Conservation (phyloP, 2,113 vertebrate species). For the Semnornis frantzii region DNA sequence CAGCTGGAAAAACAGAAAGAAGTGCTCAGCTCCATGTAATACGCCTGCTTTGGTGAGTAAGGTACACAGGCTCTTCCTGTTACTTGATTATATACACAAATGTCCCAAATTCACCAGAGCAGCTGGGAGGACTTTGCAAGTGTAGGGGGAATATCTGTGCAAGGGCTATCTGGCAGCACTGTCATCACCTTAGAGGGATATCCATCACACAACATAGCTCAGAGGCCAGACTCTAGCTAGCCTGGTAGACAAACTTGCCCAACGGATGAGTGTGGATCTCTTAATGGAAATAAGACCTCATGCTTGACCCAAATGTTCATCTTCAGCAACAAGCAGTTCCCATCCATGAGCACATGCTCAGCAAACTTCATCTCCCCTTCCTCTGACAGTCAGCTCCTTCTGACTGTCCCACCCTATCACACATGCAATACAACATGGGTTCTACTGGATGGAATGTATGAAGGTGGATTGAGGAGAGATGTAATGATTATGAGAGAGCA, state of each 20-base stretch:
- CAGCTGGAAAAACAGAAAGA: constrained; percentile 52
- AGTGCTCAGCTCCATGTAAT: background rate
- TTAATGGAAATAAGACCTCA: background rate
- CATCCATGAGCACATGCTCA: background rate
- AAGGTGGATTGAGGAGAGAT: background rate
- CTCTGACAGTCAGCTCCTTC: background rate
- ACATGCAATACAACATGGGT: background rate
- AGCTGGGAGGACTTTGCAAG: background rate
- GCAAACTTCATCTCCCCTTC: background rate
- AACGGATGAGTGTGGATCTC: background rate
- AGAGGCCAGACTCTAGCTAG: background rate
- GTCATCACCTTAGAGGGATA: background rate
- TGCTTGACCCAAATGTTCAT: background rate
- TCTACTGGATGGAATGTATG: background rate
- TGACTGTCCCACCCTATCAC: background rate
- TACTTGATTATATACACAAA: background rate
- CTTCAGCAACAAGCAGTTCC: background rate
- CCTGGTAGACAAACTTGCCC: background rate
- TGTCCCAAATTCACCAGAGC: background rate
- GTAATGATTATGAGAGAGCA: background rate
- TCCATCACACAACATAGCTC: background rate
- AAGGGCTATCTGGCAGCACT: background rate
- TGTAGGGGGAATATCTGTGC: background rate
- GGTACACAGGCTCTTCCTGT: constrained; percentile 24
- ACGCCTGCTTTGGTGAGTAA: constrained; percentile 4